Conservation (phyloP, 1,140 invertebrate genomes). For the Neuroterus valhalla region DNA sequence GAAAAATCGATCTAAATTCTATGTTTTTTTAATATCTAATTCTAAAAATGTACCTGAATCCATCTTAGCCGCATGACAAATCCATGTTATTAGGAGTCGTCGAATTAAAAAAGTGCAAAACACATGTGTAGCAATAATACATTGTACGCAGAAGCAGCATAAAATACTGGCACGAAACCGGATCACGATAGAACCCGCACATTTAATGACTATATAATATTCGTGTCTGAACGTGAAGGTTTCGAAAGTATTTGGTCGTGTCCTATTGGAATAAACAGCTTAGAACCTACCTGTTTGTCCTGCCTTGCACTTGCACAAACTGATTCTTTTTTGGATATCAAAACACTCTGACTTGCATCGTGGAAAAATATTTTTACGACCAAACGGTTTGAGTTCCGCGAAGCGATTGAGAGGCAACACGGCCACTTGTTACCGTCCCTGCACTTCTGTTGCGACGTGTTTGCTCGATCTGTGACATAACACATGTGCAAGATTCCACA, state of each 20-base stretch:
- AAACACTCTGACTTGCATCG: constrained; percentile 33
- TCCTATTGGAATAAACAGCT: background rate
- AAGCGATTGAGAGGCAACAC: constrained; percentile 53
- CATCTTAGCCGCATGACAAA: constrained; percentile 48
- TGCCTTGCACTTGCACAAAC: background rate
- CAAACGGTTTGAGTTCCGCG: constrained; percentile 58
- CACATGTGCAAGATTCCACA: constrained; percentile 11
- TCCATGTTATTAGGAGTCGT: background rate
- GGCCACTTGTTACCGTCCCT: constrained; percentile 60
- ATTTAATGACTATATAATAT: background rate
- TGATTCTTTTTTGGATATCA: constrained; percentile 1
- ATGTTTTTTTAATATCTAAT: background rate
- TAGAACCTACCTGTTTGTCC: background rate
- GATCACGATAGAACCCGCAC: background rate
- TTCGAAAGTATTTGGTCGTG: background rate
- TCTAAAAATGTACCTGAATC: constrained; percentile 46
- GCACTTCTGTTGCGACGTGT: constrained; percentile 6
- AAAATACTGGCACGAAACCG: background rate
- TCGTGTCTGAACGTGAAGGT: background rate
- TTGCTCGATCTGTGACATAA: constrained; percentile 16
- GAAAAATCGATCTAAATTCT: too few relatives aligned
- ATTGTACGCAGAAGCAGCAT: background rate
- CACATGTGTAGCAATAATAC: background rate
- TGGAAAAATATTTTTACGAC: constrained; percentile 25
- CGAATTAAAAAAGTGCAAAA: background rate